Conservation (phyloP, 2,113 vertebrate genomes). For the Reinhardtius hippoglossoides region DNA sequence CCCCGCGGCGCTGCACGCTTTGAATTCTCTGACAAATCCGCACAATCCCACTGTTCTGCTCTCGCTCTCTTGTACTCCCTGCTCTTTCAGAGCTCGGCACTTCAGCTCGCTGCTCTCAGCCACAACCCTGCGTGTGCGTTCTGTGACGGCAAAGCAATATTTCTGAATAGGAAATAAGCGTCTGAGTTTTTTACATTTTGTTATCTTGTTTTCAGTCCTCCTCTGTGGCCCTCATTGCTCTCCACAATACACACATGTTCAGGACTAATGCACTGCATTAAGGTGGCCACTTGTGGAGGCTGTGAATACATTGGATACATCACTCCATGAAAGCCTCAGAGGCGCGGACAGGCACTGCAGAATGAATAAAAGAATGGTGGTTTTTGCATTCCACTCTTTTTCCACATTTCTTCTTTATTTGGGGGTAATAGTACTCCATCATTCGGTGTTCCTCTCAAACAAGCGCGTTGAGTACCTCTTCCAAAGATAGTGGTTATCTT, state of each 20-base stretch:
- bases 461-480: constrained; percentile 11
- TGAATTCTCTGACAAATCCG: constrained; percentile 43
- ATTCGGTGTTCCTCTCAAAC: constrained; percentile 40
- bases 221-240: constrained; percentile 13
- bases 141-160: constrained; percentile 38
- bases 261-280: constrained; percentile 63
- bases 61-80: neutral
- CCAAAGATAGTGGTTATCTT: constrained; percentile 38
- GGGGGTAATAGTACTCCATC: constrained; percentile 27
- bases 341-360: neutral
- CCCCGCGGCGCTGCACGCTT: neutral
- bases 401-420: constrained; percentile 19
- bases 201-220: constrained; percentile 6
- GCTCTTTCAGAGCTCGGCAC: constrained; percentile 18
- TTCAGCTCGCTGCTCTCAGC: constrained; percentile 30
- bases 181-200: neutral
- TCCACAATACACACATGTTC: constrained; percentile 21
- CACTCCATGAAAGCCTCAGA: constrained; percentile 7
- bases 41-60: constrained; percentile 29
- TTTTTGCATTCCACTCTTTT: neutral
- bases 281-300: constrained; percentile 35
- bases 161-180: neutral
- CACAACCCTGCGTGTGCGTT: constrained; percentile 47
- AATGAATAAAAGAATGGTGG: constrained; percentile 21
- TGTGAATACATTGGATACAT: constrained; percentile 37